These are phyloP conservation scores for Chrysochloris asiatica DNA, from an alignment of 2,113 vertebrate species.

Conservation along the genomic window DNA sequence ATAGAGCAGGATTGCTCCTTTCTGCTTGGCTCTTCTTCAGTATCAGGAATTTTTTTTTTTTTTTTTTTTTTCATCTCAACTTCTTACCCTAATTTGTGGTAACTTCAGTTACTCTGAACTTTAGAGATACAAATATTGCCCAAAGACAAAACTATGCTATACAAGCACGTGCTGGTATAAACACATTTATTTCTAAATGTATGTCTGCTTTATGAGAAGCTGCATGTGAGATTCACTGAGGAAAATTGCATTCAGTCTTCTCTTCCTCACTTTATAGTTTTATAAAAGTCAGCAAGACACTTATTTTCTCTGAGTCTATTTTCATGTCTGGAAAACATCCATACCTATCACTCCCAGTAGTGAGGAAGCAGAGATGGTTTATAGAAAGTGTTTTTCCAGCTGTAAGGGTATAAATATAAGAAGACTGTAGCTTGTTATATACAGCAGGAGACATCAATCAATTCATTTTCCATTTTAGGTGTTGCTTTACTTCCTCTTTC, in stretches of 20 bases:
- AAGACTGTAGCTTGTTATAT: not conserved
- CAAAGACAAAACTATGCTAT: not conserved
- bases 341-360: not conserved
- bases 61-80: too few relatives aligned
- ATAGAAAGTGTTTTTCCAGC: not conserved
- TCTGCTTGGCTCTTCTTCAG: not conserved
- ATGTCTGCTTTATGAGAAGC: not conserved
- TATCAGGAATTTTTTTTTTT: too few relatives aligned
- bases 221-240: not conserved
- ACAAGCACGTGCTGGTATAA: fast-evolving
- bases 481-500: not conserved
- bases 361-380: not conserved
- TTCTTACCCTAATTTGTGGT: not conserved
- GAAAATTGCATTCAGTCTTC: not conserved
- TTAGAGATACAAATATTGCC: not conserved
- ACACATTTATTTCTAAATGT: not conserved
- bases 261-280: not conserved
- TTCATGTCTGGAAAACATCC: not conserved
- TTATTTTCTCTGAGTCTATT: not conserved
- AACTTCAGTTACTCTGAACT: too few relatives aligned
- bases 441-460: not conserved
- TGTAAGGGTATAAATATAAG: not conserved
- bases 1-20: not conserved
- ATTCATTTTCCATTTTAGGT: not conserved
- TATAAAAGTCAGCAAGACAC: not conserved